Conservation (phyloP, 2,797 vertebrate genomes). For the Channallabes apus region DNA sequence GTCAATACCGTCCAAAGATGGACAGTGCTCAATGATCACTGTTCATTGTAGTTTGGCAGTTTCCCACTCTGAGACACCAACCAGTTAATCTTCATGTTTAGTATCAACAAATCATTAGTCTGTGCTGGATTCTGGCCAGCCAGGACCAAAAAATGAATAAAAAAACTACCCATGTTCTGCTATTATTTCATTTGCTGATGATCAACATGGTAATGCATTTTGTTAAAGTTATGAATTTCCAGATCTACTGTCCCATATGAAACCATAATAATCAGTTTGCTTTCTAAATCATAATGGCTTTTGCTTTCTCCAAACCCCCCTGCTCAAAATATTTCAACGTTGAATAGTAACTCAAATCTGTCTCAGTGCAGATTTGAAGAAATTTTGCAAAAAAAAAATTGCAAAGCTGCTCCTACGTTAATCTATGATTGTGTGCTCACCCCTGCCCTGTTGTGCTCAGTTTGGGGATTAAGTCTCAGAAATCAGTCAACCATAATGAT, state of each 20-base stretch:
- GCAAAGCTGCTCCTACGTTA: conserved; percentile 53
- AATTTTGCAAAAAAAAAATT: conserved; percentile 51
- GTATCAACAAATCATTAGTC: background rate
- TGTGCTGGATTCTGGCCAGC: background rate
- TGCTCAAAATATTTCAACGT: conserved; percentile 66
- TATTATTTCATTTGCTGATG: conserved; percentile 13
- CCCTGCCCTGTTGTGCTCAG: conserved; percentile 44
- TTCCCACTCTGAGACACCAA: background rate
- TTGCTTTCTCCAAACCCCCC: conserved; percentile 26
- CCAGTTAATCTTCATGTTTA: background rate
- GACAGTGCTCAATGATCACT: background rate
- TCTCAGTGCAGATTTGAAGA: conserved; percentile 67
- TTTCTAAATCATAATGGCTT: conserved; percentile 56
- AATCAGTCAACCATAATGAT: conserved; percentile 64
- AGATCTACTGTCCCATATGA: conserved; percentile 13
- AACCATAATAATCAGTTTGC: conserved; percentile 25
- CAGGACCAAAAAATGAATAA: background rate
- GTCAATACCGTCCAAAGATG: background rate
- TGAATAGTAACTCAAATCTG: conserved; percentile 63
- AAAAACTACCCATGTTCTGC: background rate
- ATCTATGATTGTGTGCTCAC: conserved; percentile 52
- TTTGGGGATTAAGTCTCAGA: conserved; percentile 64
- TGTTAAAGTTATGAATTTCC: conserved; percentile 22
- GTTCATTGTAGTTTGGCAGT: background rate
- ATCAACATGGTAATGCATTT: background rate